Evolutionary conservation across 2,113 vertebrate genomes (phyloP), one percentile per base, ranked within the genome.

Genomic region (Colistium nudipinnis): DNA sequence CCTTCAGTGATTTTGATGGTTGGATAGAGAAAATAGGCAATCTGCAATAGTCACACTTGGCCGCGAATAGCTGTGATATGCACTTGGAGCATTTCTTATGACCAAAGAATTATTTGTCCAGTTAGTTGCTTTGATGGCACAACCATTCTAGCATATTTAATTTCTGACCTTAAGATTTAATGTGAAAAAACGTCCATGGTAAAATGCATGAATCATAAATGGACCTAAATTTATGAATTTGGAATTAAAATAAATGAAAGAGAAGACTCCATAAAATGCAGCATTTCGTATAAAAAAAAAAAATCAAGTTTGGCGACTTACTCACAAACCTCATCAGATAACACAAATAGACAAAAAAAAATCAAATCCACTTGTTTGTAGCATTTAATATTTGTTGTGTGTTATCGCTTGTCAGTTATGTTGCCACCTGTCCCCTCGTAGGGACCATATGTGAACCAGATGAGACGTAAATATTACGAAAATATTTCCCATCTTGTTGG

Each of bases 401-500:
- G 38, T n/a, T 17, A n/a, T 41, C 30, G 41, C 6, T 19, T 20
- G n/a, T 27, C 22, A n/a, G 36, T 53, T 14, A 52, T 78, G 71
- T 52, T 81, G 9, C 70, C 66, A 47, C 36, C 38, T 0, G 25
- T 56, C 52, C 65, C 39, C 55, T 70, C 53, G 43, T n/a, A n/a
- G 61, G 30, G 45, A 78, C 52, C 47, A 27, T 33, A 54, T 6
- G 45, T 51, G 47, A 66, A 61, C 27, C n/a, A 4, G 56, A 82
- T 33, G 47, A 62, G 57, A 33, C 33, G 17, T 62, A 61, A 54
- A n/a, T n/a, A n/a, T n/a, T n/a, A n/a, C n/a, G n/a, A 31, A 22
- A 75, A 25, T 49, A 56, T 73, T 85, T 61, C 68, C 56, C 48
- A 54, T 80, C 75, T 76, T 76, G 76, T 78, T 85, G 71, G 77